A percentile compares a stretch with the other conserved stretches of the same genome.
Evolutionary conservation across 2,888 invertebrate species (phyloP).

Genomic region (Andrena camellia): DNA sequence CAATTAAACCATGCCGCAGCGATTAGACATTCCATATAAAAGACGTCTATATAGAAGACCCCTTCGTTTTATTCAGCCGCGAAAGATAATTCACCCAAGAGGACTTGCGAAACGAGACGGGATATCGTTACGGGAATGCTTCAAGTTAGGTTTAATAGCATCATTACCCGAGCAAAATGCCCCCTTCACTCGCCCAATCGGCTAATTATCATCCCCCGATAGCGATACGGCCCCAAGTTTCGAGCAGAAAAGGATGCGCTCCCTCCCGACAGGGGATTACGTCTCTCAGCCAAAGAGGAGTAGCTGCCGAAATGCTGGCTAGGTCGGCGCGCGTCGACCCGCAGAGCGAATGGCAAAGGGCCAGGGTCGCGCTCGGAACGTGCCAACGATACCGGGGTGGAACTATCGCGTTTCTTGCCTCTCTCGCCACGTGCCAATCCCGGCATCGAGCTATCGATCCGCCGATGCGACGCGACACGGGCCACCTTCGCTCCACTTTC

Average conservation of each 20-base stretch:
- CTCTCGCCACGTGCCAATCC: slow-evolving; percentile 59
- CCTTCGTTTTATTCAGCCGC: too few relatives aligned
- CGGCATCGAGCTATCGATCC: slow-evolving; percentile 56
- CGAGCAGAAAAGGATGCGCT: background rate
- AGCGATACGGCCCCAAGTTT: background rate
- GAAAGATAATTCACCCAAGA: too few relatives aligned
- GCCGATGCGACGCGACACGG: slow-evolving; percentile 14
- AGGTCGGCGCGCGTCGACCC: slow-evolving; percentile 22
- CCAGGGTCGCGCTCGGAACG: slow-evolving; percentile 57
- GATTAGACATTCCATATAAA: background rate
- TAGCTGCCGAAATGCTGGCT: slow-evolving; percentile 20
- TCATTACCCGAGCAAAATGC: background rate
- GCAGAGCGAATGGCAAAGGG: slow-evolving; percentile 58
- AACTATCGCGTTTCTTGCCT: slow-evolving; percentile 58
- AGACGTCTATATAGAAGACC: too few relatives aligned
- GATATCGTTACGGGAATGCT: too few relatives aligned
- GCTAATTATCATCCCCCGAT: slow-evolving; percentile 7
- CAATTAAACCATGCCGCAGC: slow-evolving; percentile 39
- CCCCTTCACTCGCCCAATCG: slow-evolving; percentile 1
- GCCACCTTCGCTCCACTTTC: slow-evolving; percentile 56
- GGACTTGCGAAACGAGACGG: too few relatives aligned
- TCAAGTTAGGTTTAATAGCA: too few relatives aligned
- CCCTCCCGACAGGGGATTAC: background rate
- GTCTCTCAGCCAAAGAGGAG: background rate
- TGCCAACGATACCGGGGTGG: slow-evolving; percentile 56